Conservation (phyloP, 2,113 vertebrate genomes). For the Corapipo altera region DNA sequence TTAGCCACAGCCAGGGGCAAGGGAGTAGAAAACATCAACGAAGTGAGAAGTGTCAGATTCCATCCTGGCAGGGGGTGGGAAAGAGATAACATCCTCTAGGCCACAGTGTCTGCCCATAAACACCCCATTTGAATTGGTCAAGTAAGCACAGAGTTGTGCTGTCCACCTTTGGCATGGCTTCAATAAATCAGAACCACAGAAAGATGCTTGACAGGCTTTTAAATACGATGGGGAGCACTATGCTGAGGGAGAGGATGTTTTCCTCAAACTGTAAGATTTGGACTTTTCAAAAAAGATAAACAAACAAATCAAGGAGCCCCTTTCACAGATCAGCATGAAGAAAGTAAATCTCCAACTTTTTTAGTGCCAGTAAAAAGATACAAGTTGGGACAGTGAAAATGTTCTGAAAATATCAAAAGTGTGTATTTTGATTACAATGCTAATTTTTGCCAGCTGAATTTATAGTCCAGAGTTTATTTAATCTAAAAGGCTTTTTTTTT, state of each 20-base stretch:
- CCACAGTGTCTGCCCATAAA: conserved; percentile 52
- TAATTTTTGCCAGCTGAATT: neutral
- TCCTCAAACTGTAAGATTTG: neutral
- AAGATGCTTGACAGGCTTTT: conserved; percentile 39
- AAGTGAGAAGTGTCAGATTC: conserved; percentile 70
- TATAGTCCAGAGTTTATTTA: neutral
- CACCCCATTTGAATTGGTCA: conserved; percentile 46
- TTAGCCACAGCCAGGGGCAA: conserved; percentile 60
- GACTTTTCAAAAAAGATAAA: neutral
- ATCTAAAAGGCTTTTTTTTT: neutral
- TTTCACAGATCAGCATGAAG: neutral
- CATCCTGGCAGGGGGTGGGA: conserved; percentile 62
- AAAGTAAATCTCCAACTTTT: neutral
- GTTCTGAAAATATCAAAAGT: neutral
- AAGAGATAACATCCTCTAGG: conserved; percentile 65
- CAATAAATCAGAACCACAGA: conserved; percentile 67
- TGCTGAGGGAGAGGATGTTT: neutral
- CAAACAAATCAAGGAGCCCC: neutral
- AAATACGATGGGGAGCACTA: neutral
- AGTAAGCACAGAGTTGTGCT: conserved; percentile 26
- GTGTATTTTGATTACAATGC: neutral
- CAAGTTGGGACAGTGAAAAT: neutral
- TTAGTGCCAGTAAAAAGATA: neutral
- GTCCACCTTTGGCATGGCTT: conserved; percentile 45
- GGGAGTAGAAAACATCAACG: conserved; percentile 63